Evolutionary conservation across 2,888 invertebrate genomes (phyloP), one percentile per base, ranked within the genome.

Genomic region (Hipparchia semele): DNA sequence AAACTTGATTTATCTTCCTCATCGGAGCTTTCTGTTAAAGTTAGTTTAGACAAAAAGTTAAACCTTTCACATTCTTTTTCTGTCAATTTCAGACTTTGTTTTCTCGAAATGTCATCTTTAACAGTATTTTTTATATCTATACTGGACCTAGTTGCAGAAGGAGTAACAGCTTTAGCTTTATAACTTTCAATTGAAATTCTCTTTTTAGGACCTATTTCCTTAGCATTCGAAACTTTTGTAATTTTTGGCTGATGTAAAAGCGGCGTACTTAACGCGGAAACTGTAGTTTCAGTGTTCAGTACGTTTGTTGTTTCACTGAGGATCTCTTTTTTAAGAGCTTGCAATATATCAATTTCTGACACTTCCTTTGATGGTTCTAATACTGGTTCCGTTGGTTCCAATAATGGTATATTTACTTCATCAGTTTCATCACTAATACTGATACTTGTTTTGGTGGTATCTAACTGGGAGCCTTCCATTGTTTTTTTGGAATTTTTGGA

Each of bases 61-160:
- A 94, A 94, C 73, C 94, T 85, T 84, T 93, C 92, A 74, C 88
- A 90, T 84, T 94, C 94, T 79, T 94, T 94, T 73, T 91, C 91
- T 0, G 94, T 94, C 68, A 94, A 84, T 79, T 91, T 94, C 12
- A 93, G 77, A 74, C 92, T 93, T 78, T 88, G 86, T 82, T 91
- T 92, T 80, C 83, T 89, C 5, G 75, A 74, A 2, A 77, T 75
- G 61, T 89, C 90, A 8, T 89, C 87, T 77, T 83, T 87, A 8
- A 72, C 66, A 7, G 70, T 73, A 3, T 64, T 72, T 7, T 68
- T 74, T 61, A 82, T 80, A 68, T 77, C 83, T 6, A 78, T 65
- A 77, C 82, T 83, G 46, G 83, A 72, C 2, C 79, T 74, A 5
- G 78, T 68, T 72, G 79, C 78, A 54, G 79, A 69, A 4, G 83